Conservation (phyloP, 2,113 vertebrate species). For the Laticauda colubrina region DNA sequence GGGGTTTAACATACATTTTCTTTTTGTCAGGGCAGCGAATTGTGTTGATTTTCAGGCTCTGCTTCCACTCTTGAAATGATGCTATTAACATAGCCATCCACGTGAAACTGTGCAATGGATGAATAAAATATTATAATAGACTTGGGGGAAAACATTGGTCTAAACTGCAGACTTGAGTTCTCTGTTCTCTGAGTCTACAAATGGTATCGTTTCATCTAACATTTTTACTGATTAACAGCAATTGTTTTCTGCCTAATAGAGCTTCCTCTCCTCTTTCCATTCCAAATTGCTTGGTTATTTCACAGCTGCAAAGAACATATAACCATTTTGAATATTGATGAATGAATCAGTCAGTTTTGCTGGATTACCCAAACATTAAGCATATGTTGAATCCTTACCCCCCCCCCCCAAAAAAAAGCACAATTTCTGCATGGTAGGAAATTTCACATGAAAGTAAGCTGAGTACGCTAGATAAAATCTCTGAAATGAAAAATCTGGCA, state of each 20-base stretch:
- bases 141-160: conserved; percentile 38
- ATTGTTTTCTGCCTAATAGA: conserved; percentile 48
- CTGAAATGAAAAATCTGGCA: not conserved
- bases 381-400: conserved; percentile 24
- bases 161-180: conserved; percentile 38
- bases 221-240: conserved; percentile 47
- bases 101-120: conserved; percentile 30
- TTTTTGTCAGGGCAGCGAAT: conserved; percentile 45
- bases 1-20: conserved; percentile 12
- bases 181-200: conserved; percentile 26
- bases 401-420: not conserved
- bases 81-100: conserved; percentile 39
- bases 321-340: conserved; percentile 51
- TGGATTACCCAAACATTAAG: conserved; percentile 33
- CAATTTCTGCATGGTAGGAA: not conserved
- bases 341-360: conserved; percentile 35
- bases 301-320: conserved; percentile 31
- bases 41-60: conserved; percentile 43
- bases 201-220: conserved; percentile 40
- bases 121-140: conserved; percentile 49
- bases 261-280: not conserved
- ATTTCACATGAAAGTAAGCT: not conserved
- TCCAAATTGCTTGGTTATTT: conserved; percentile 2
- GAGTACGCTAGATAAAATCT: not conserved
- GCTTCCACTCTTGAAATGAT: conserved; percentile 38